Base-by-base conservation (phyloP, 2,888 invertebrate genomes). In the Spialia ferax region DNA sequence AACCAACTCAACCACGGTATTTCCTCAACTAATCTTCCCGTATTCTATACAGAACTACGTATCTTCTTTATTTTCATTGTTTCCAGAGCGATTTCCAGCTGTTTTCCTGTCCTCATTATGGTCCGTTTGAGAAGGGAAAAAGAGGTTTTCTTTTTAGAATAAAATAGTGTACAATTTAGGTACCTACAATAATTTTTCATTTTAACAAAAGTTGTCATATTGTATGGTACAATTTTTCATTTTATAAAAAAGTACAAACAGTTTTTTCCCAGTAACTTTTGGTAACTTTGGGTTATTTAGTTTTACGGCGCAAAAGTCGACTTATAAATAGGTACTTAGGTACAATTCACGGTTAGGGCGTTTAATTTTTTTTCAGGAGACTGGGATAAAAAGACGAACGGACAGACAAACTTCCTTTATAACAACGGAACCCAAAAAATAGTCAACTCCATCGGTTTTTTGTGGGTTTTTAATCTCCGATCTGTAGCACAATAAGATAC, bases 1-100 rank as follows among this genome's bases (percentile, higher is more conserved):
- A 60, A 66, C 65, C 29, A 60, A 54, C 35, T 63, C 38, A 11
- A 54, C 52, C 52, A 23, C 10, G 42, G 42, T 52, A 60, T 60
- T 54, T 52, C 20, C 59, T 60, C 29, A 20, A 42, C n/a, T 29
- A n/a, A 18, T 54, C 29, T 42, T 18, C 26, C 52, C 42, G 10
- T 54, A 29, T 54, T 50, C 42, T 23, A 13, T 54, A 35, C 20
- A 52, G 11, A n/a, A 11, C 48, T 52, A n/a, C n/a, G n/a, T n/a
- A n/a, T 26, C 23, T 64, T 63, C 23, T 59, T 29, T 29, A n/a
- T 54, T 54, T 54, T 60, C 42, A 38, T 60, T 54, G 26, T 60
- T 20, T 42, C 42, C 42, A n/a, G 3, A 66, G 26, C 13, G 57
- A 15, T 18, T 26, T 66, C 42, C 60, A 60, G 11, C 60, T 22